phyloP scores from a whole-genome alignment of 2,113 vertebrate species.

The Notarius lentiginosus region DNA sequence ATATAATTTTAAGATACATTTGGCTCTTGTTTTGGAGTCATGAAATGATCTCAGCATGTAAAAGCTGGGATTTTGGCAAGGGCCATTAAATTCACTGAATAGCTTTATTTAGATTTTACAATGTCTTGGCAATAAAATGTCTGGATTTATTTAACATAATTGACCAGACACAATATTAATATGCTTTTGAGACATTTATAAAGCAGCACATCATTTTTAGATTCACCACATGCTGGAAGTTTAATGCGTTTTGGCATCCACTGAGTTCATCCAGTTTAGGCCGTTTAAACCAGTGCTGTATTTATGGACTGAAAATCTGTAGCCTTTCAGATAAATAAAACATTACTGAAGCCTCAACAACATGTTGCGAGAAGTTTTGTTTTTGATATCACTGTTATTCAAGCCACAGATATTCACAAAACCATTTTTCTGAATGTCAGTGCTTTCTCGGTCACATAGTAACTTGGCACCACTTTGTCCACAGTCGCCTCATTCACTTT shows the following conservation, averaged over 20 bases:
- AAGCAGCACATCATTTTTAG: conserved; percentile 20
- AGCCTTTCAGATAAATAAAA: conserved; percentile 1
- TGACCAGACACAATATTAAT: conserved; percentile 7
- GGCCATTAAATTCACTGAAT: conserved; percentile 1
- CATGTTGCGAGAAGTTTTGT: background rate
- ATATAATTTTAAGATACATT: conserved; percentile 1
- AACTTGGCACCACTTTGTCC: background rate
- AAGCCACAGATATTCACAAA: background rate
- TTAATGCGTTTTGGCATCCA: conserved; percentile 1
- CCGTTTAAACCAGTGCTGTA: conserved; percentile 1
- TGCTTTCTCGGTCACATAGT: background rate
- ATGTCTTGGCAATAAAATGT: background rate
- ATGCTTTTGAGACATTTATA: conserved; percentile 13
- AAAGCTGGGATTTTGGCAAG: background rate
- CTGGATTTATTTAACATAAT: conserved; percentile 22
- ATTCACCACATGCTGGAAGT: conserved; percentile 7
- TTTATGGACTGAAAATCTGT: background rate
- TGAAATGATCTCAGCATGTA: conserved; percentile 4
- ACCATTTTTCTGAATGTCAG: background rate
- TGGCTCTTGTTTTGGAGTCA: background rate
- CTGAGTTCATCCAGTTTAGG: background rate
- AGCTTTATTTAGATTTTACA: conserved; percentile 19
- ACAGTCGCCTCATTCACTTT: conserved; percentile 6
- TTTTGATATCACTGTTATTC: background rate
- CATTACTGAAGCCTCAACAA: background rate